phyloP scores from a whole-genome alignment of 37 sponge, comb jelly and placozoan species.

The Crambe crambe region DNA sequence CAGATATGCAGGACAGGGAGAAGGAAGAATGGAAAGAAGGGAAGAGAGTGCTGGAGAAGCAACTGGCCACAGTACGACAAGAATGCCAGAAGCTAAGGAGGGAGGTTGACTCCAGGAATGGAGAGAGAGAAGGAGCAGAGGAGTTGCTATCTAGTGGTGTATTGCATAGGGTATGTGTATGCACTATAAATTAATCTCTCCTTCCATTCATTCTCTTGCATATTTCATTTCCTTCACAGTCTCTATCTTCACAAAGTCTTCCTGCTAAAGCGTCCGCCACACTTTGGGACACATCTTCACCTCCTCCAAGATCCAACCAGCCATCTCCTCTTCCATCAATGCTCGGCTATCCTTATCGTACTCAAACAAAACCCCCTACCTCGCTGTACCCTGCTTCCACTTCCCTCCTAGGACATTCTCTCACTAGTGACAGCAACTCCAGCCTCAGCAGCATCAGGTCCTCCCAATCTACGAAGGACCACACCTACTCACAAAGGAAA shows the following conservation, averaged over 20 bases:
- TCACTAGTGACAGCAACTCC: constrained; percentile 25
- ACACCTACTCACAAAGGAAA: not conserved
- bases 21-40: constrained; percentile 34
- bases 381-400: constrained; percentile 4
- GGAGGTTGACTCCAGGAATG: constrained; percentile 8
- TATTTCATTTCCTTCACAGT: not conserved
- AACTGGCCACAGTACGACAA: constrained; percentile 19
- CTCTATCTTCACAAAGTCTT: not conserved
- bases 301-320: constrained; percentile 9
- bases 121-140: not conserved
- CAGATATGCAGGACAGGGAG: constrained; percentile 23
- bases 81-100: constrained; percentile 22
- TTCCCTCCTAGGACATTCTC: constrained; percentile 15
- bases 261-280: not conserved
- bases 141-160: not conserved
- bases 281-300: not conserved
- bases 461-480: constrained; percentile 14
- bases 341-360: not conserved
- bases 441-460: constrained; percentile 38
- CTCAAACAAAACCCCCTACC: not conserved
- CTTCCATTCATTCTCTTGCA: too few relatives aligned
- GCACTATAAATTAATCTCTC: too few relatives aligned
- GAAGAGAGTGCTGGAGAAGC: constrained; percentile 23
- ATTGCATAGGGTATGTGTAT: not conserved
- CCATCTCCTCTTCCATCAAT: not conserved